These are phyloP conservation scores for Tenthredo scrophulariae DNA, from an alignment of 2,888 invertebrate genomes.

Conservation along the genomic window DNA sequence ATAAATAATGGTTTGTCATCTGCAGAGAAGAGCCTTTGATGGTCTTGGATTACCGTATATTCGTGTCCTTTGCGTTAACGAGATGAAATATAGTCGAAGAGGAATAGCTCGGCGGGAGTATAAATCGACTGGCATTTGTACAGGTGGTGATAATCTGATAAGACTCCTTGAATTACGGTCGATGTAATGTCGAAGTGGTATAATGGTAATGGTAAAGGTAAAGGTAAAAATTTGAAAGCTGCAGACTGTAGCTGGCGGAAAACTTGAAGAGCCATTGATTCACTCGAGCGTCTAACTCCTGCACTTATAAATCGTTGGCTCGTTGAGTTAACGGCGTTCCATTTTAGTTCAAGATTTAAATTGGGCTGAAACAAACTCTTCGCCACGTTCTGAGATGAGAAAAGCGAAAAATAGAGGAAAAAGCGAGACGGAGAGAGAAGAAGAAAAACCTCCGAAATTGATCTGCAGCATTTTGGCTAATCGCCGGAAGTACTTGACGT, in stretches of 20 bases:
- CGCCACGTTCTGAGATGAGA: not conserved
- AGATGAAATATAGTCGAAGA: not conserved
- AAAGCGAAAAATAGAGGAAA: not conserved
- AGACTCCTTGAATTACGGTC: slow-evolving; percentile 1
- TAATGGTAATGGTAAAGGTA: not conserved
- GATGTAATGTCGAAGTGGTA: not conserved
- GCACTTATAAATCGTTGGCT: slow-evolving; percentile 30
- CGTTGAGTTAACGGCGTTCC: slow-evolving; percentile 37
- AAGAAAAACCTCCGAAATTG: not conserved
- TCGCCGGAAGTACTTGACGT: slow-evolving; percentile 5
- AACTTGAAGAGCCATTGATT: slow-evolving; percentile 40
- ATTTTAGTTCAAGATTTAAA: slow-evolving; percentile 29
- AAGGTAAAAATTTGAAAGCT: slow-evolving; percentile 27
- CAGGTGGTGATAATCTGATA: slow-evolving; percentile 9
- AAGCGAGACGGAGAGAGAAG: not conserved
- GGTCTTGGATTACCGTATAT: slow-evolving; percentile 17
- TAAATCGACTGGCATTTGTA: not conserved
- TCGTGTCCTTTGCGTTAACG: not conserved
- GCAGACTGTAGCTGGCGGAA: slow-evolving; percentile 7
- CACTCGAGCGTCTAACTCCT: slow-evolving; percentile 25
- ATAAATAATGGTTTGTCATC: not conserved
- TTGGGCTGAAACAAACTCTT: slow-evolving; percentile 18
- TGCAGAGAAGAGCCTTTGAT: not conserved
- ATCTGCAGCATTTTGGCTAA: slow-evolving; percentile 10
- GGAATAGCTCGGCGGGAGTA: not conserved